Evolutionary conservation across 1,140 invertebrate genomes (phyloP).

Genomic region (Drosophila micromelanica): DNA sequence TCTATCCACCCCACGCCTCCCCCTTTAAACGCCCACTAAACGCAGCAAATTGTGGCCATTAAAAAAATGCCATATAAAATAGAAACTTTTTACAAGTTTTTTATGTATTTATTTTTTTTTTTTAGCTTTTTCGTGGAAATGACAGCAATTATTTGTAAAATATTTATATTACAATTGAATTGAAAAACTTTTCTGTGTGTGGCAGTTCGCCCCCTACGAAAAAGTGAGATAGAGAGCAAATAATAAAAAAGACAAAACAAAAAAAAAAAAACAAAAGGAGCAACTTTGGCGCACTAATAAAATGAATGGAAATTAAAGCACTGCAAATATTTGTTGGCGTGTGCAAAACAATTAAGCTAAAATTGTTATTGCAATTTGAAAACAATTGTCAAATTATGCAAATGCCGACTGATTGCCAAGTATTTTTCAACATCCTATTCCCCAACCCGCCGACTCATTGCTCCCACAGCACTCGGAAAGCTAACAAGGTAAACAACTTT

Average conservation of each 20-base stretch:
- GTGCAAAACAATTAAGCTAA: slow-evolving; percentile 83
- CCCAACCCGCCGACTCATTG: neutral
- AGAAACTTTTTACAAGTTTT: slow-evolving; percentile 68
- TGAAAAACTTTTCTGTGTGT: slow-evolving; percentile 78
- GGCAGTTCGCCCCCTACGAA: slow-evolving; percentile 41
- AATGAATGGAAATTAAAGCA: slow-evolving; percentile 79
- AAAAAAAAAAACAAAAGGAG: slow-evolving; percentile 31
- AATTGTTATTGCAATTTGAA: slow-evolving; percentile 84
- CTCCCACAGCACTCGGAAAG: slow-evolving; percentile 13
- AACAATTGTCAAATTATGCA: slow-evolving; percentile 84
- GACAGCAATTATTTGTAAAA: slow-evolving; percentile 80
- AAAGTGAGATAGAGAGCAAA: neutral
- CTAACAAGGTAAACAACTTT: slow-evolving; percentile 74
- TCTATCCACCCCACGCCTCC: slow-evolving; percentile 9
- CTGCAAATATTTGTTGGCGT: slow-evolving; percentile 61
- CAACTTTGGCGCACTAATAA: slow-evolving; percentile 74
- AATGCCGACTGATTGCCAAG: slow-evolving; percentile 77
- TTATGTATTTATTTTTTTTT: slow-evolving; percentile 16
- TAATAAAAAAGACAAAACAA: slow-evolving; percentile 9
- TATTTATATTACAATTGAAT: slow-evolving; percentile 83
- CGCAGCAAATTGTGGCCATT: slow-evolving; percentile 78
- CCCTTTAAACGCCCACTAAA: slow-evolving; percentile 50
- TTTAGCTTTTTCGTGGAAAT: slow-evolving; percentile 7
- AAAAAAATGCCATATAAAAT: slow-evolving; percentile 75
- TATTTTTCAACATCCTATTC: slow-evolving; percentile 55